Base-by-base conservation (phyloP, 2,888 invertebrate species). In the Tetramorium bicarinatum region DNA sequence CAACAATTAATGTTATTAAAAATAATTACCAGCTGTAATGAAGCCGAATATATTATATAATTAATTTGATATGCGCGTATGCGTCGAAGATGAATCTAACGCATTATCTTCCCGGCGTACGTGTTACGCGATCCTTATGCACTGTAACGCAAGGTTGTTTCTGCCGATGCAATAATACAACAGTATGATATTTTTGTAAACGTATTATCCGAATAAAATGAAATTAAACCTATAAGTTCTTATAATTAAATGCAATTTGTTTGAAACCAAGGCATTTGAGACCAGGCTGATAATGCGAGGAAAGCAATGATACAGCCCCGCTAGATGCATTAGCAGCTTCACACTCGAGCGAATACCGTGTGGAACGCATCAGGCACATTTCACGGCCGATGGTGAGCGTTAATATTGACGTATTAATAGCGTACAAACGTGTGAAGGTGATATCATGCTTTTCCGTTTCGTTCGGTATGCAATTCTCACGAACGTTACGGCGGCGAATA, bases 371-470 rank as follows among this genome's bases (percentile, higher is more conserved):
- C 77, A 52, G 54, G 72, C 74, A 38, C 54, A 62, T 69, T 59
- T 64, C 47, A 64, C 15, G 72, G 44, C 29, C 41, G 41, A 21
- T 38, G 13, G 34, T 29, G 47, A 67, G 21, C 21, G 69, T 61
- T 64, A 64, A 77, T 77, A 66, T 77, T 44, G 56, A 18, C 61
- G 62, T 7, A 76, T 59, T 76, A 83, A 77, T 76, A 52, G 56
- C 11, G 25, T 15, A 66, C n/a, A 66, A 49, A 72, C 49, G 25
- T 15, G 29, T 13, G 29, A 72, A 62, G n/a, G 25, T 25, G 41
- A 41, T 61, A 71, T 52, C n/a, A 11, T 9, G 81, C 62, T 64
- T 82, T 82, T 75, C 74, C 74, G 61, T 82, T 82, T 75, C 82
- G 44, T 74, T 44, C 64, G 74, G 13, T 54, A 44, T 66, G 44